Conservation (phyloP, 1,140 invertebrate genomes). For the Idris sp. region DNA sequence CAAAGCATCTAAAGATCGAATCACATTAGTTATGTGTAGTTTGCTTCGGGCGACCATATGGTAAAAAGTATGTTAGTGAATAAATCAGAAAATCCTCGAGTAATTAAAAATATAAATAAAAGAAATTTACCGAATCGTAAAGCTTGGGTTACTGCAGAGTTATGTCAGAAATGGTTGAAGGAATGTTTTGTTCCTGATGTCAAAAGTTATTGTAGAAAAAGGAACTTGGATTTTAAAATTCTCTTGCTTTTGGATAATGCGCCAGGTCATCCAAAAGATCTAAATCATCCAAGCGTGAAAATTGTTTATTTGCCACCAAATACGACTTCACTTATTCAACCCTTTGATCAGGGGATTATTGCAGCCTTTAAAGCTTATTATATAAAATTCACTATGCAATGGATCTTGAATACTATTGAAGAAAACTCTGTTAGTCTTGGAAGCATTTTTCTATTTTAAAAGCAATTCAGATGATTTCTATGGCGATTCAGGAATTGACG, state of each 20-base stretch:
- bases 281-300: background rate
- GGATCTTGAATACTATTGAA: constrained; percentile 47
- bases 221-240: background rate
- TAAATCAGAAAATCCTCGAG: constrained; percentile 70
- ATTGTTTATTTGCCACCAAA: background rate
- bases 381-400: constrained; percentile 28
- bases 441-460: constrained; percentile 57
- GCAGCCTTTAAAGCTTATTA: constrained; percentile 52
- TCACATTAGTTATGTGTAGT: constrained; percentile 71
- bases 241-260: background rate
- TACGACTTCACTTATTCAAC: constrained; percentile 72
- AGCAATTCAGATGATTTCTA: constrained; percentile 44
- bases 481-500: constrained; percentile 44
- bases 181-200: background rate
- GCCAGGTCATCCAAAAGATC: constrained; percentile 3
- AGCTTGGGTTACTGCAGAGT: constrained; percentile 5
- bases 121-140: no score
- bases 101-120: no score
- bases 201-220: no score
- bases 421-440: constrained; percentile 34
- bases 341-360: constrained; percentile 28
- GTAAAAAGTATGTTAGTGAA: constrained; percentile 75
- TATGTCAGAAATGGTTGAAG: background rate
- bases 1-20: constrained; percentile 68
- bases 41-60: constrained; percentile 72